Conservation (phyloP, 2,888 invertebrate species). For the Mesorhabditis spiculigera region DNA sequence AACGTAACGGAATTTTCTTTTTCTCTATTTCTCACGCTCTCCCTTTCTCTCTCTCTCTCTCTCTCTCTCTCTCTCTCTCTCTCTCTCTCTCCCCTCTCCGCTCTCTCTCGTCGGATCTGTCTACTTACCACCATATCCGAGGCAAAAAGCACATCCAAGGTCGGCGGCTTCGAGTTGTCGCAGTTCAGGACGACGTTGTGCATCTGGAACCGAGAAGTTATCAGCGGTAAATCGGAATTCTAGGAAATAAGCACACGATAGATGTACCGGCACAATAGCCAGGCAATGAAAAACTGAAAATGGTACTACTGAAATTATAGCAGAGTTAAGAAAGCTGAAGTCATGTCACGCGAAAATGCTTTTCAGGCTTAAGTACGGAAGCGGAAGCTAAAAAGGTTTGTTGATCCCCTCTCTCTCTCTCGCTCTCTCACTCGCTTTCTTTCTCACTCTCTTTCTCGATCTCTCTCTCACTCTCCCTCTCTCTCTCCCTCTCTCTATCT, state of each 20-base stretch:
- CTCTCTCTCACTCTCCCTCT: background rate
- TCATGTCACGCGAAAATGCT: background rate
- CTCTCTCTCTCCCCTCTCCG: too few species aligned
- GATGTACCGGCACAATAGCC: background rate
- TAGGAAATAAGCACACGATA: background rate
- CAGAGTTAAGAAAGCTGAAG: background rate
- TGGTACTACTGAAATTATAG: background rate
- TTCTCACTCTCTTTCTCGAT: too few species aligned
- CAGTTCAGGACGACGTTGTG: constrained; percentile 41
- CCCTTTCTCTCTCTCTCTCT: background rate
- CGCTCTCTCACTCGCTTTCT: background rate
- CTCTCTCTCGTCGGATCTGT: background rate
- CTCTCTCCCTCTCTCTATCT: too few species aligned
- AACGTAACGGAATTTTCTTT: background rate
- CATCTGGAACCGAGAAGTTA: constrained; percentile 18
- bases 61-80: too few species aligned
- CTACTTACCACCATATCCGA: constrained; percentile 35
- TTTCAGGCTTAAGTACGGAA: background rate
- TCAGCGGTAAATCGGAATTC: background rate
- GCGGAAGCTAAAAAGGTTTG: background rate
- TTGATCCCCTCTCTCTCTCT: too few species aligned
- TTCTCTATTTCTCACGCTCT: background rate
- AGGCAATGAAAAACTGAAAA: background rate
- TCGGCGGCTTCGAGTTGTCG: constrained; percentile 38
- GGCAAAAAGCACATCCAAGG: constrained; percentile 45